phyloP scores from a whole-genome alignment of 92 coral and sea anemone genomes.

The Plumapathes pennacea region DNA sequence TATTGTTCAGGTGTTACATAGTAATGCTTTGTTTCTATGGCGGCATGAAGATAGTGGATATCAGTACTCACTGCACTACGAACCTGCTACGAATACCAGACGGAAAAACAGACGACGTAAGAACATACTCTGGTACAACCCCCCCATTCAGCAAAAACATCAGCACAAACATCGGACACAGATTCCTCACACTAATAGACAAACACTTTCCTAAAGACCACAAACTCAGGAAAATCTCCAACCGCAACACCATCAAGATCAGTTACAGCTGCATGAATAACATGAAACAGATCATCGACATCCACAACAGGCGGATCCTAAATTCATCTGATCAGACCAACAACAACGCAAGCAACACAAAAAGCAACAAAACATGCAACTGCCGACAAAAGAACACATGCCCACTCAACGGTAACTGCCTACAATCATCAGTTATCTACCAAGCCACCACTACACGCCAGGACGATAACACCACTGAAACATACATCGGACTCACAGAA shows the following conservation, averaged over 20 bases:
- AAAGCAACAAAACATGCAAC: conserved; percentile 40
- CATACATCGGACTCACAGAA: conserved; percentile 64
- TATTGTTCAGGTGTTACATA: no score
- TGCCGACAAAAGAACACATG: conserved; percentile 47
- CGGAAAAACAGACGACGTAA: conserved; percentile 36
- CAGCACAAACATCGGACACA: conserved; percentile 5
- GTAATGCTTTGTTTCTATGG: no score
- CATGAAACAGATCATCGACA: conserved; percentile 25
- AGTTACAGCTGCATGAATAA: no score
- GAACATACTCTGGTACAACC: conserved; percentile 32
- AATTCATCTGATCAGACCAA: conserved; percentile 9
- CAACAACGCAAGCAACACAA: conserved; percentile 1
- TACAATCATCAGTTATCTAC: conserved; percentile 46
- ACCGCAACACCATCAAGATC: conserved; percentile 5
- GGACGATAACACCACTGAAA: conserved; percentile 43
- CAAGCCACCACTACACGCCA: conserved; percentile 50
- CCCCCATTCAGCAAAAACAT: not conserved
- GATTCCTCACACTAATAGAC: not conserved
- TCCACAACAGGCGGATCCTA: conserved; percentile 27
- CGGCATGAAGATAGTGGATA: conserved; percentile 35
- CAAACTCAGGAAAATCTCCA: conserved; percentile 2
- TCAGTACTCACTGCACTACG: conserved; percentile 8
- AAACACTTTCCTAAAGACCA: no score
- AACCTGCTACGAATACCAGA: conserved; percentile 14
- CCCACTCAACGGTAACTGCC: conserved; percentile 50